Conservation (phyloP, 1,140 invertebrate genomes). For the Myzus persicae region DNA sequence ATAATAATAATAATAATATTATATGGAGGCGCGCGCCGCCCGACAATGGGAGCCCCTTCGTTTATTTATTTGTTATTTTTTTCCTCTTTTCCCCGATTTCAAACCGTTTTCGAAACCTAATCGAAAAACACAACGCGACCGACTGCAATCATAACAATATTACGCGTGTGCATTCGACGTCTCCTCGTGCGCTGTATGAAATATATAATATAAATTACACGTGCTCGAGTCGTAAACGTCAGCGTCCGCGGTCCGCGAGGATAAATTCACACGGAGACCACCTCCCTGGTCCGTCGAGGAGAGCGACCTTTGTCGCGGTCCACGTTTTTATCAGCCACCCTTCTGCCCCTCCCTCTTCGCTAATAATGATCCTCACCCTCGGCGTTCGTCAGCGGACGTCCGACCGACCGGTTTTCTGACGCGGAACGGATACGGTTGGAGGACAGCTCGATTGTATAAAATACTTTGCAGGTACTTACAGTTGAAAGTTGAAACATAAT, state of each 20-base stretch:
- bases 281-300: neutral
- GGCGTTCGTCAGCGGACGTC: neutral
- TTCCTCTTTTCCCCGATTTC: neutral
- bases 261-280: conserved; percentile 7
- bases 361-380: neutral
- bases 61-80: conserved; percentile 23
- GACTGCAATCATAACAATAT: neutral
- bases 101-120: conserved; percentile 9
- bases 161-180: neutral
- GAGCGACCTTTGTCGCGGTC: neutral
- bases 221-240: conserved; percentile 30
- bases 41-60: neutral
- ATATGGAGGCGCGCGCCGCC: neutral
- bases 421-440: no score
- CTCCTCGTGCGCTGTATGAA: neutral
- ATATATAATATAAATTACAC: neutral
- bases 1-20: neutral
- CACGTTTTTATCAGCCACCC: neutral
- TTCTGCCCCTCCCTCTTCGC: neutral
- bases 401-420: neutral
- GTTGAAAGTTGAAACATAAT: no score
- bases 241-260: neutral
- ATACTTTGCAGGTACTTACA: no score
- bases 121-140: neutral
- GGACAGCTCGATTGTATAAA: no score